A percentile compares a stretch with the other conserved stretches of the same genome.
phyloP scores from a whole-genome alignment of 2,113 vertebrate genomes.

The Triplophysa tibetana region DNA sequence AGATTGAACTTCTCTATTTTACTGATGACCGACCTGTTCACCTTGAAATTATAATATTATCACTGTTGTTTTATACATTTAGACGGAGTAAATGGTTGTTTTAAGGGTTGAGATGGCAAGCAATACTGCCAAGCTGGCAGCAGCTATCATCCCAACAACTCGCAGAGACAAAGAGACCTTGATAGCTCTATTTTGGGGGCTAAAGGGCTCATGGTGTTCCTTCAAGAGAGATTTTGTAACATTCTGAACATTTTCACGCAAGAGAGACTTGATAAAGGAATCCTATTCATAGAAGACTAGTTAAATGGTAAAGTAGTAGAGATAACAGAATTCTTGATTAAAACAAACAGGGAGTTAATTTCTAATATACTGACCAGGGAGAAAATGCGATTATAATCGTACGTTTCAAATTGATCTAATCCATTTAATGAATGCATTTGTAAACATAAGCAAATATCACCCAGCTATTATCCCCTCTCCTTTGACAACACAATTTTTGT shows the following conservation, averaged over 20 bases:
- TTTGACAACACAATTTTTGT: conserved; percentile 56
- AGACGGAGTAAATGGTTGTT: conserved; percentile 53
- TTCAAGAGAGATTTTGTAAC: conserved; percentile 45
- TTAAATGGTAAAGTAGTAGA: conserved; percentile 43
- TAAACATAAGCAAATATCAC: conserved; percentile 17
- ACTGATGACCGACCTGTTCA: neutral
- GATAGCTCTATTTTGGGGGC: conserved; percentile 51
- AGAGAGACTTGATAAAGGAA: conserved; percentile 47
- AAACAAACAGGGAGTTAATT: neutral
- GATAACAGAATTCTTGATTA: neutral
- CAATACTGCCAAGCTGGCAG: neutral
- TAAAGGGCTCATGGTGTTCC: conserved; percentile 8
- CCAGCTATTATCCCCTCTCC: conserved; percentile 45
- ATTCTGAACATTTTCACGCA: conserved; percentile 49
- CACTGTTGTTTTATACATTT: no score
- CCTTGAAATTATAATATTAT: neutral
- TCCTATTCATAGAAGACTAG: conserved; percentile 49
- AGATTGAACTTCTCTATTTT: neutral
- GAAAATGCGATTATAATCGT: neutral
- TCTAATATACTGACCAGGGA: neutral
- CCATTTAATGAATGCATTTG: conserved; percentile 22
- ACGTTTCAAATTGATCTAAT: neutral
- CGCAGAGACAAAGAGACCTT: conserved; percentile 62
- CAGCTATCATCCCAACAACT: conserved; percentile 46
- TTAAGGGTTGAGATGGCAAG: conserved; percentile 42